A percentile compares a stretch with the other conserved stretches of the same genome.
These are phyloP conservation scores for Polydesmus complanatus DNA, from an alignment of 2,888 invertebrate genomes.

Conservation along the genomic window DNA sequence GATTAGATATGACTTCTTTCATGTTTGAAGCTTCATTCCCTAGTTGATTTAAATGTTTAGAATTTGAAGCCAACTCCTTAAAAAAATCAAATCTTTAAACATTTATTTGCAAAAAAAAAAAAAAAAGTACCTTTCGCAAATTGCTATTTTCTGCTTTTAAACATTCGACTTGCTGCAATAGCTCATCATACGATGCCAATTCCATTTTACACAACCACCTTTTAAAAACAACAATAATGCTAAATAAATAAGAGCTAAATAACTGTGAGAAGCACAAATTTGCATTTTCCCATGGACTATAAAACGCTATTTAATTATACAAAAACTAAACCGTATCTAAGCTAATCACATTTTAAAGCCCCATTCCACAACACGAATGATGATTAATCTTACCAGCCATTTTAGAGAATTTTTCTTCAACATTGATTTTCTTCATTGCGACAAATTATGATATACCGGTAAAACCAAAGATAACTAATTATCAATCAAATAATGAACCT, in stretches of 20 bases:
- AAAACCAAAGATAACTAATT: neutral
- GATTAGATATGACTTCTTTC: constrained; percentile 16
- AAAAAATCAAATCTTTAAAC: neutral
- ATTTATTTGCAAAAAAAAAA: neutral
- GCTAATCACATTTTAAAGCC: too few relatives aligned
- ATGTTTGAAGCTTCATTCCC: constrained; percentile 16
- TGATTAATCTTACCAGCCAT: too few relatives aligned
- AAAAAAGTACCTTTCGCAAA: constrained; percentile 6
- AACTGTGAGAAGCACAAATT: neutral
- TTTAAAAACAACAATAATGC: neutral
- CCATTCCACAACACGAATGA: too few relatives aligned
- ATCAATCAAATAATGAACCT: too few relatives aligned
- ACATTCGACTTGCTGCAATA: constrained; percentile 11
- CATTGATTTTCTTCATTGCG: neutral
- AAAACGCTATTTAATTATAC: too few relatives aligned
- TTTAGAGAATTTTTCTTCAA: too few relatives aligned
- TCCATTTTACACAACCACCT: constrained; percentile 11
- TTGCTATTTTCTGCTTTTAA: constrained; percentile 12
- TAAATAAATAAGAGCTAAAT: neutral
- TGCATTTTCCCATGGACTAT: too few relatives aligned
- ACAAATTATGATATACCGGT: neutral
- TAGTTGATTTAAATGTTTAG: constrained; percentile 7
- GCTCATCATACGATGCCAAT: constrained; percentile 10
- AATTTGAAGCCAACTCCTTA: constrained; percentile 12
- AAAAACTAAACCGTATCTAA: too few relatives aligned